Evolutionary conservation across 2,113 vertebrate species (phyloP).

Genomic region (Thinocorus orbignyianus): DNA sequence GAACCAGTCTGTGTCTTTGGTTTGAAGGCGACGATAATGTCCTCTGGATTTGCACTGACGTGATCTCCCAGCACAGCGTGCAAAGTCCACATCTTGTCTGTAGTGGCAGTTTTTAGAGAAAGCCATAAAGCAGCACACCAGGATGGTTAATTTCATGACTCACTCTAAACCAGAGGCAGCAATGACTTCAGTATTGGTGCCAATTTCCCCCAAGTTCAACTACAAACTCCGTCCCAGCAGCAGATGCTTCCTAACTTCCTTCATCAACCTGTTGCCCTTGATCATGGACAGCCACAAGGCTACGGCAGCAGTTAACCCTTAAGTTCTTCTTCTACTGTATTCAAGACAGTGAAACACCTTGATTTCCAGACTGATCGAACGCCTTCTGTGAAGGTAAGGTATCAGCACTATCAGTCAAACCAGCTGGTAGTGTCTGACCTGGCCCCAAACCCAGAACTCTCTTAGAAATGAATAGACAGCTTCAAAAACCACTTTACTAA

Average conservation of each 20-base stretch:
- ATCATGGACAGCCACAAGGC: not conserved
- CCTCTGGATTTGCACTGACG: not conserved
- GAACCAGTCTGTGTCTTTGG: not conserved
- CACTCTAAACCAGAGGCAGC: not conserved
- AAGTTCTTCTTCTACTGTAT: not conserved
- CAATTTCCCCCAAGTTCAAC: not conserved
- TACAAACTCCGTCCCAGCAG: not conserved
- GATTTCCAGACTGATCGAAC: not conserved
- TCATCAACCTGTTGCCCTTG: not conserved
- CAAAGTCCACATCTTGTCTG: not conserved
- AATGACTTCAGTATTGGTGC: not conserved
- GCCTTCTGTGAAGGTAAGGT: not conserved
- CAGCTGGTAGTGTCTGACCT: not conserved
- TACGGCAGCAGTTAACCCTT: not conserved
- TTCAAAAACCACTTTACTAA: not conserved
- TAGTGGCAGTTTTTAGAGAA: not conserved
- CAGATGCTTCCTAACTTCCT: not conserved
- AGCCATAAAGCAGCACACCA: not conserved
- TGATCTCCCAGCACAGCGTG: not conserved
- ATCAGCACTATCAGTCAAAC: not conserved
- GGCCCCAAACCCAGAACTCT: not conserved
- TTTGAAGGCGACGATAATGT: not conserved
- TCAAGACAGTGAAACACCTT: not conserved
- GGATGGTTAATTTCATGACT: not conserved
- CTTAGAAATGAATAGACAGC: not conserved